Base-by-base conservation (phyloP, 2,888 invertebrate species). In the Gnatocerus cornutus region DNA sequence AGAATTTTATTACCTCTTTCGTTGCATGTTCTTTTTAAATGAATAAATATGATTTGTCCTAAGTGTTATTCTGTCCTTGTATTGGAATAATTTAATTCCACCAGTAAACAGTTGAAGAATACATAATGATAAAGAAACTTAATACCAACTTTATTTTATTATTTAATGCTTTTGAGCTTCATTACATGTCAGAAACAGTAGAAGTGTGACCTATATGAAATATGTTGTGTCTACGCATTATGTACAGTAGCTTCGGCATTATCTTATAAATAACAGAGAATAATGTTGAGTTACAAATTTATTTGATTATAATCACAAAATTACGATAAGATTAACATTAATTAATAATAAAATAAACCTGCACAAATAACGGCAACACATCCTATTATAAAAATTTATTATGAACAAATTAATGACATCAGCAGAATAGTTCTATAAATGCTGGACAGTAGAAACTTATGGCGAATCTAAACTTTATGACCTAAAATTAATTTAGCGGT, bases 301-400 rank as follows among this genome's bases (percentile, higher is more conserved):
- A 71, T 74, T 72, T 65, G 68, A 69, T 74, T 69, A 65, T 68
- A 69, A 70, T 77, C 76, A 78, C 77, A 78, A 76, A 75, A 75
- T 76, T 71, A 72, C 70, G 71, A 73, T 73, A 68, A 73, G 70
- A 73, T 73, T 73, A 79, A 76, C 74, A 75, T 76, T 73, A 68
- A 75, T 72, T 74, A 64, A 75, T 72, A 73, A 74, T 75, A 73
- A 74, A 77, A 74, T 76, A 74, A 74, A 71, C 76, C 75, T 76
- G 70, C 73, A 76, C 74, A 73, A 65, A 71, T 74, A 77, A 77
- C 76, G 73, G 79, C 78, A 79, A 80, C 75, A 80, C 76, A 79
- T 80, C 78, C 78, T 80, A 81, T 78, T 77, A 73, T 78, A 79
- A 80, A 78, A 77, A 76, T 79, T 79, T 79, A 78, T 79, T 79